Conservation (phyloP, 1,140 invertebrate species). For the Drosophila triauraria region DNA sequence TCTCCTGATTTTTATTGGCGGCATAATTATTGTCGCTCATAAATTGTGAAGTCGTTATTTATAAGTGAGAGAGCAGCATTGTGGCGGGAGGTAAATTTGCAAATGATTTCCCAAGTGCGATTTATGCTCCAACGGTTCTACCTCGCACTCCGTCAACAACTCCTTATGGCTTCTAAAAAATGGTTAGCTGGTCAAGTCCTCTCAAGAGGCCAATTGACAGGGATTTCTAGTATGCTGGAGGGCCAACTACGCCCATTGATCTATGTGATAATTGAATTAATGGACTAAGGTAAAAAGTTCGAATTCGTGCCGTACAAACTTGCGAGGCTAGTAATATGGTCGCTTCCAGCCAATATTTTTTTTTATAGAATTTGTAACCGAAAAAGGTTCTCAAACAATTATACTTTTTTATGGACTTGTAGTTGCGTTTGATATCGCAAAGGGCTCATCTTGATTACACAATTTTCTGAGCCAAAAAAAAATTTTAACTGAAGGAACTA, state of each 20-base stretch:
- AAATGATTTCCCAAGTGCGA: constrained; percentile 52
- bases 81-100: constrained; percentile 39
- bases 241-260: constrained; percentile 41
- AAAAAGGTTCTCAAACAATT: too few species aligned
- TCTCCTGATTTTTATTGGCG: constrained; percentile 37
- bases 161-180: constrained; percentile 21
- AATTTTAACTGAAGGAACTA: constrained; percentile 14
- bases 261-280: constrained; percentile 53
- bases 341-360: background rate
- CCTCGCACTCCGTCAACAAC: constrained; percentile 2
- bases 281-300: background rate
- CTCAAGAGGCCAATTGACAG: constrained; percentile 23
- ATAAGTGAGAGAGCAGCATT: constrained; percentile 11
- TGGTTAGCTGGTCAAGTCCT: constrained; percentile 1
- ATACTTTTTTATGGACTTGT: background rate
- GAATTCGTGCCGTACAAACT: constrained; percentile 31
- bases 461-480: constrained; percentile 34
- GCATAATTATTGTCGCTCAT: constrained; percentile 77
- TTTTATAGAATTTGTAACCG: background rate
- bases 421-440: constrained; percentile 4
- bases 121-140: constrained; percentile 59
- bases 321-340: constrained; percentile 4
- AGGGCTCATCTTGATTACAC: constrained; percentile 42
- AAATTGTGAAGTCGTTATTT: constrained; percentile 72
- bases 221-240: background rate